Evolutionary conservation across 2,888 invertebrate genomes (phyloP).

Genomic region (Philhelius pedissequus): DNA sequence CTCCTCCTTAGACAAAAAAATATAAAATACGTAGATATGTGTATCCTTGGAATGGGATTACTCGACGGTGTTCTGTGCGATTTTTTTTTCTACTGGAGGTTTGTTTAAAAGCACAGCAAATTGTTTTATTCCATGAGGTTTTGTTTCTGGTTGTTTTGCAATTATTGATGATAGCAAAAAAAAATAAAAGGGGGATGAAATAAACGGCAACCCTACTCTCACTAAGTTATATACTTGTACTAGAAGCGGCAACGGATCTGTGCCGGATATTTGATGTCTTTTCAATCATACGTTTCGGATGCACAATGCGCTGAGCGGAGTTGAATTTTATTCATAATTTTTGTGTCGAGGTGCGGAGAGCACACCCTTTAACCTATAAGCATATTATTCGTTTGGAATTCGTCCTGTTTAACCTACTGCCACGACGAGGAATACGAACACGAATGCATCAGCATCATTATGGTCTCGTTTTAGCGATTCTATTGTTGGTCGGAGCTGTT

Average conservation of each 20-base stretch:
- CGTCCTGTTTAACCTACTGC: constrained; percentile 66
- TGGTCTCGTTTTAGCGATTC: constrained; percentile 54
- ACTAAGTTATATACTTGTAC: background rate
- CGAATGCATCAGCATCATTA: constrained; percentile 15
- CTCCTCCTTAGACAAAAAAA: constrained; percentile 24
- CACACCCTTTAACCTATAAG: constrained; percentile 66
- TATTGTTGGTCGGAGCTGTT: constrained; percentile 59
- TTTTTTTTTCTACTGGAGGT: constrained; percentile 8
- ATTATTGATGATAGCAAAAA: constrained; percentile 65
- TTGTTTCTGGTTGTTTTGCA: constrained; percentile 69
- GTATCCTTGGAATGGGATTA: background rate
- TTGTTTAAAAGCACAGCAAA: constrained; percentile 67
- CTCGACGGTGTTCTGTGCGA: constrained; percentile 13
- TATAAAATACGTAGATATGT: background rate
- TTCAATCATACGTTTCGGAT: constrained; percentile 54
- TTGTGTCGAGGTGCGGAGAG: constrained; percentile 20
- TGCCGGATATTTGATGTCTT: constrained; percentile 68
- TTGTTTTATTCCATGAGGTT: constrained; percentile 67
- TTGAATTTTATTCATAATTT: constrained; percentile 30
- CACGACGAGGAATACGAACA: constrained; percentile 20
- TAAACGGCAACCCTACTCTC: constrained; percentile 50
- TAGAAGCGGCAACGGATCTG: constrained; percentile 52
- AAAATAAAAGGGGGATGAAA: constrained; percentile 53
- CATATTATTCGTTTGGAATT: constrained; percentile 24
- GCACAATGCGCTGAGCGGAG: constrained; percentile 44